Percentiles rank a stretch among this genome's conserved stretches.
Evolutionary conservation across 2,797 vertebrate genomes (phyloP).

Genomic region (Aldrovandia affinis): DNA sequence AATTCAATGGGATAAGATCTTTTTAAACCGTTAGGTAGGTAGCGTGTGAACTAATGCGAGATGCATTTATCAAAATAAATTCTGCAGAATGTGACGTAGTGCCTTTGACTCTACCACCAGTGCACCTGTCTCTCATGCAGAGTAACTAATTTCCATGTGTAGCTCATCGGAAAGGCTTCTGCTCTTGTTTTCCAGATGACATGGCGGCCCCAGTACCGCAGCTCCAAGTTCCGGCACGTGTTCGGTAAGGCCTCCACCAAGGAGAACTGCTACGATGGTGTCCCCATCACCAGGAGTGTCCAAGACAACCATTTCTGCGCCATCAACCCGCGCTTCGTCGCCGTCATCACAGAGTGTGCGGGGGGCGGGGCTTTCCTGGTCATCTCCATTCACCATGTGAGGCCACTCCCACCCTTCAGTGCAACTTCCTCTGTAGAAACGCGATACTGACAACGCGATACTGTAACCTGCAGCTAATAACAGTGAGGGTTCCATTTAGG

Average conservation of each 20-base stretch:
- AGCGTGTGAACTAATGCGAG: neutral
- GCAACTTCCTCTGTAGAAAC: neutral
- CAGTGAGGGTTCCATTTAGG: neutral
- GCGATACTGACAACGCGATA: neutral
- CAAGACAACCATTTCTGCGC: constrained; percentile 94
- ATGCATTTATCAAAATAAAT: neutral
- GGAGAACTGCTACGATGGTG: constrained; percentile 81
- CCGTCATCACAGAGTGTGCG: constrained; percentile 87
- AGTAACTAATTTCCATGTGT: neutral
- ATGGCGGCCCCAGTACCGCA: constrained; percentile 80
- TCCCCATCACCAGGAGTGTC: constrained; percentile 88
- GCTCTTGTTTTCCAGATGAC: constrained; percentile 79
- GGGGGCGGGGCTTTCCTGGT: constrained; percentile 90
- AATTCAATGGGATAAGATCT: no score
- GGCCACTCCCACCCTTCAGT: constrained; percentile 22
- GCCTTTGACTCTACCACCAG: neutral
- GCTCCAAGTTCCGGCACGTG: constrained; percentile 88
- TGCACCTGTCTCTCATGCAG: neutral
- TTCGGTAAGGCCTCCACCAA: constrained; percentile 82
- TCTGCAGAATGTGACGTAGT: neutral
- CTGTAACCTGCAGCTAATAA: neutral
- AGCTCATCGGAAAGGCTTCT: neutral
- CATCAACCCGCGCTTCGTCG: constrained; percentile 89
- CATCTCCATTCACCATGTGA: constrained; percentile 86
- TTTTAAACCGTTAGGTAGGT: neutral